Base-by-base conservation (phyloP, 1,140 invertebrate genomes). In the Trachymyrmex cornetzi region DNA sequence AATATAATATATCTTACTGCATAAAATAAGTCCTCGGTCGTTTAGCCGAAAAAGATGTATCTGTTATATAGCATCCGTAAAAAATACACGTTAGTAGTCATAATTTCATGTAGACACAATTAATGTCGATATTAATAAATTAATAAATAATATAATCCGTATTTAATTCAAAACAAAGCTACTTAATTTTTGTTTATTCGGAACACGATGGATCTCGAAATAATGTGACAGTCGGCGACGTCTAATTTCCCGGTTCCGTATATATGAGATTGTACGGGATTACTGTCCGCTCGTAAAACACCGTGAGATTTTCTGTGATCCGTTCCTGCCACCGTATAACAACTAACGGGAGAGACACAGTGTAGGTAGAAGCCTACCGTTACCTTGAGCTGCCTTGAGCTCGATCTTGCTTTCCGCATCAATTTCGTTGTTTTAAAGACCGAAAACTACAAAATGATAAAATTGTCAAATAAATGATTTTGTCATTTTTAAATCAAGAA, bases 231-330 rank as follows among this genome's bases (percentile, higher is more conserved):
- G 34, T 72, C 67, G 55, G 22, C 27, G 80, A 74, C 69, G 19
- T 74, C 69, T 84, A 84, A 84, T 74, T 84, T 84, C 38, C 63
- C 38, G 55, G 24, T 3, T 74, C 22, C 85, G 63, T 38, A 34
- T 80, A 44, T 72, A 30, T 84, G 24, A 81, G 44, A 64, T 67
- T 77, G 66, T 69, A 77, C 14, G 22, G 71, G 81, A 87, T 90
- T 72, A 90, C 71, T 14, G 48, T 74, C 64, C 69, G 53, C 77
- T 88, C 89, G 72, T 90, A 90, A 90, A 90, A 86, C 79, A 90
- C 66, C 50, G 44, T 34, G 75, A 86, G 89, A 90, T 90, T 86
- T 81, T 19, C 63, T 34, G 75, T 90, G 86, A 90, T 90, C 89
- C 89, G 48, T 34, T 14, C 12, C 55, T 57, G 89, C 71, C 77